phyloP scores from a whole-genome alignment of 1,140 invertebrate species.

The Helicoverpa armigera region DNA sequence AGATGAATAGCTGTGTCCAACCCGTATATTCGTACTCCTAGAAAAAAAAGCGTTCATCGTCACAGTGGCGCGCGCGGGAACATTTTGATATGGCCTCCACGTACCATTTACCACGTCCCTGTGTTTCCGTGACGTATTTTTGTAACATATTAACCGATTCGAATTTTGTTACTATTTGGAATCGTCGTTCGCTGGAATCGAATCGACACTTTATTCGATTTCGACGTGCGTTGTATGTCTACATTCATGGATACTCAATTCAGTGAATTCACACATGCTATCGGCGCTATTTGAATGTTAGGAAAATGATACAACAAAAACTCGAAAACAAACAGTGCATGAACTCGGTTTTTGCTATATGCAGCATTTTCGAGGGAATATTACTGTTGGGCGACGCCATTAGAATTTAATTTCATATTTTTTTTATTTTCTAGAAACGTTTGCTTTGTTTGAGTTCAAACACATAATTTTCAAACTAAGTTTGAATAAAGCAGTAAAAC shows the following conservation, averaged over 20 bases:
- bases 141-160: constrained; percentile 37
- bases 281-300: background rate
- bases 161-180: constrained; percentile 37
- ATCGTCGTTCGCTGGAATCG: constrained; percentile 30
- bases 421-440: too few species aligned
- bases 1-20: constrained; percentile 34
- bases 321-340: background rate
- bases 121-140: constrained; percentile 42
- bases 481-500: background rate
- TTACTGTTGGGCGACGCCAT: too few species aligned
- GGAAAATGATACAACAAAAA: constrained; percentile 3
- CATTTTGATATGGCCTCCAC: constrained; percentile 36
- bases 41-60: constrained; percentile 25
- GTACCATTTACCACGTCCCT: constrained; percentile 39
- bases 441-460: background rate
- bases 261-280: constrained; percentile 18
- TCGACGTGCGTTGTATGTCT: constrained; percentile 33
- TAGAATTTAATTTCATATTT: too few species aligned
- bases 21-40: background rate
- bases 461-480: background rate
- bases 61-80: constrained; percentile 8
- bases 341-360: too few species aligned
- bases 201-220: constrained; percentile 34
- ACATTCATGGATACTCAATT: constrained; percentile 32
- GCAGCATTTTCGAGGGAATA: too few species aligned